A percentile compares a stretch with the other conserved stretches of the same genome.
Conservation (phyloP, 2,888 invertebrate genomes). For the Acrobeloides nanus region DNA sequence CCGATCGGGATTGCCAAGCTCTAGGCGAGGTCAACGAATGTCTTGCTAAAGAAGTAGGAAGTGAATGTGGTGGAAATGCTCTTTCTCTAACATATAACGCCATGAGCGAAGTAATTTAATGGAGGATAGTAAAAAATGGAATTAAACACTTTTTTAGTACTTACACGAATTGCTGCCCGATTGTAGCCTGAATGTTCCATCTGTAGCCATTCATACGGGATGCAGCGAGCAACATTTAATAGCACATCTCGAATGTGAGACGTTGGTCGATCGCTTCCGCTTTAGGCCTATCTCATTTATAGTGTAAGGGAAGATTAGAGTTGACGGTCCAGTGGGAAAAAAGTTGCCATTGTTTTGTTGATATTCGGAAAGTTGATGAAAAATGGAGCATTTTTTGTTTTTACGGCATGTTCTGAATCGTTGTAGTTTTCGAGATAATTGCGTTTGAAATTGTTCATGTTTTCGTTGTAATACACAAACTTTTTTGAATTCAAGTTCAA, state of each 20-base stretch:
- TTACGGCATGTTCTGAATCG: too few relatives aligned
- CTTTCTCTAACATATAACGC: conserved; percentile 19
- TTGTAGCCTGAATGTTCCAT: conserved; percentile 18
- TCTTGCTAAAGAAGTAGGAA: conserved; percentile 16
- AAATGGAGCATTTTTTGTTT: too few relatives aligned
- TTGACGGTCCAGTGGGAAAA: too few relatives aligned
- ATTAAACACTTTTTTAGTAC: too few relatives aligned
- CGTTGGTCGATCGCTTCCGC: conserved; percentile 36
- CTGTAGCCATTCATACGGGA: conserved; percentile 27
- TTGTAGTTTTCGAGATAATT: too few relatives aligned
- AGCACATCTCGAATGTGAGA: conserved; percentile 41
- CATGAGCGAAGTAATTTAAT: conserved; percentile 23
- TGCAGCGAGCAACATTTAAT: conserved; percentile 40
- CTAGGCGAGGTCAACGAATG: conserved; percentile 16
- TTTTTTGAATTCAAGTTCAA: too few relatives aligned
- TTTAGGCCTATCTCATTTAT: conserved; percentile 44
- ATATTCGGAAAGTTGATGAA: too few relatives aligned
- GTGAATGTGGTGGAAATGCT: conserved; percentile 18
- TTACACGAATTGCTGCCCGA: background rate
- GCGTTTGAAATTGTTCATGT: too few relatives aligned
- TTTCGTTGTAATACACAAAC: too few relatives aligned
- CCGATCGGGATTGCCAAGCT: conserved; percentile 8
- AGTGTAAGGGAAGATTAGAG: conserved; percentile 18
- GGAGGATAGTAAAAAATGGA: too few relatives aligned
- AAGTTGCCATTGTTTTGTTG: too few relatives aligned